Conservation (phyloP, 2,888 invertebrate genomes). For the Cheilosia scutellata region DNA sequence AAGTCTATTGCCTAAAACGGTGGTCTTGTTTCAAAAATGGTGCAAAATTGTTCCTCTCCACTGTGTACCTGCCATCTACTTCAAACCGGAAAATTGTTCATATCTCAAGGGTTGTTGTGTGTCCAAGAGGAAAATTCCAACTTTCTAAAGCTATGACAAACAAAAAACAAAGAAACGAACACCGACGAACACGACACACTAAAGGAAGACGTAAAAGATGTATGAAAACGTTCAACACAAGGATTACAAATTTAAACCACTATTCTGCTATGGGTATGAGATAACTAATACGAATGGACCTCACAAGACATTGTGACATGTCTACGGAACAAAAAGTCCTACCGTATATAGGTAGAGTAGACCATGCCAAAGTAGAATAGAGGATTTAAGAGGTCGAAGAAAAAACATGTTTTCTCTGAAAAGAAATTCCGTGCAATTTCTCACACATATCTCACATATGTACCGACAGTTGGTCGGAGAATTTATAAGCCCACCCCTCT, state of each 20-base stretch:
- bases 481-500: slow-evolving; percentile 10
- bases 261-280: neutral
- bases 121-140: neutral
- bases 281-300: slow-evolving; percentile 29
- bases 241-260: slow-evolving; percentile 29
- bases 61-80: no score
- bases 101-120: neutral
- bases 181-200: neutral
- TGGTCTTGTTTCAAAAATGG: no score
- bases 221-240: neutral
- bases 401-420: slow-evolving; percentile 42
- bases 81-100: neutral
- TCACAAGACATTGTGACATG: slow-evolving; percentile 30
- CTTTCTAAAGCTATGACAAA: neutral
- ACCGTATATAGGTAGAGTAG: neutral
- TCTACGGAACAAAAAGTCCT: neutral
- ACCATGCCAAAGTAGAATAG: slow-evolving; percentile 1
- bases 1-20: no score
- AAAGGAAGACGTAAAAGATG: neutral
- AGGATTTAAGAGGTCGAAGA: slow-evolving; percentile 16
- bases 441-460: slow-evolving; percentile 3
- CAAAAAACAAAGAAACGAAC: neutral
- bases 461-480: slow-evolving; percentile 10
- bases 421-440: slow-evolving; percentile 36
- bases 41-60: no score